Percentiles rank a stretch among this genome's conserved stretches.
These are phyloP conservation scores for Drosophila parthenogenetica DNA, from an alignment of 2,888 invertebrate species.

Conservation along the genomic window DNA sequence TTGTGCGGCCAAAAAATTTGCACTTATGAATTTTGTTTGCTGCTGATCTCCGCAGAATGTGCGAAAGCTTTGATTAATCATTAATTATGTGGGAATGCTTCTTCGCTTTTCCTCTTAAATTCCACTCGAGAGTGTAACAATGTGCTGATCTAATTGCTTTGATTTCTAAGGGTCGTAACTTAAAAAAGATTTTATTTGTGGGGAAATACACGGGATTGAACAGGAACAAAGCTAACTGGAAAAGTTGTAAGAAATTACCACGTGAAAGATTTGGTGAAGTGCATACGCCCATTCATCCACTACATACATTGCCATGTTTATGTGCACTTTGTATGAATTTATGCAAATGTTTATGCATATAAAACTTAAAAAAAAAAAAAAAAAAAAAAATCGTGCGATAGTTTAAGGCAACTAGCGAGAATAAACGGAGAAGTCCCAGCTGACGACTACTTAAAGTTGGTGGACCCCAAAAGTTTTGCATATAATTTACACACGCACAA, in stretches of 20 bases:
- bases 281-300: no score
- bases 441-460: slow-evolving; percentile 40
- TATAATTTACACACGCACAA: slow-evolving; percentile 63
- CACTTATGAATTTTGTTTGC: slow-evolving; percentile 55
- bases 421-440: slow-evolving; percentile 15
- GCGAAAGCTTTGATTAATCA: slow-evolving; percentile 9
- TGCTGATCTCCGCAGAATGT: slow-evolving; percentile 51
- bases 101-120: no score
- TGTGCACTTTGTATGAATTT: slow-evolving; percentile 9
- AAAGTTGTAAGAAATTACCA: background rate
- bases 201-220: background rate
- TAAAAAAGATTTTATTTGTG: slow-evolving; percentile 20
- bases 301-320: slow-evolving; percentile 18
- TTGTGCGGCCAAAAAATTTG: slow-evolving; percentile 46
- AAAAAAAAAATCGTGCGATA: slow-evolving; percentile 47
- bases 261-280: background rate
- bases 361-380: slow-evolving; percentile 17
- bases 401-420: slow-evolving; percentile 50
- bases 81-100: slow-evolving; percentile 1
- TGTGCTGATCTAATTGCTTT: slow-evolving; percentile 8
- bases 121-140: background rate
- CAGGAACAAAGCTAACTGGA: background rate
- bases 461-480: slow-evolving; percentile 55
- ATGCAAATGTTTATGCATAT: slow-evolving; percentile 13
- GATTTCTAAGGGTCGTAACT: background rate